phyloP scores from a whole-genome alignment of 2,888 invertebrate species.

The Caenorhabditis becei region DNA sequence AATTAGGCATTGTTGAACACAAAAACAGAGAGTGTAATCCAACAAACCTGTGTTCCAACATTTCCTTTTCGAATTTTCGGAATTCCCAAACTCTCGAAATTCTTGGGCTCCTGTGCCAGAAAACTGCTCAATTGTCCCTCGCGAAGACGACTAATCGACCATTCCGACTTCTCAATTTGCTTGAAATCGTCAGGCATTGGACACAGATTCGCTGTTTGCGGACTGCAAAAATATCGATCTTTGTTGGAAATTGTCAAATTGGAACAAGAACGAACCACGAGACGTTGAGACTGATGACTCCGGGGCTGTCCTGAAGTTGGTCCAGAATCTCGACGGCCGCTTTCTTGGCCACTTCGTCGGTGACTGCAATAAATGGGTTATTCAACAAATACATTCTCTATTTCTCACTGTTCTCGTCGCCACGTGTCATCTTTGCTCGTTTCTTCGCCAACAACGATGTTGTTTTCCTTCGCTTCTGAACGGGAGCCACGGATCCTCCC shows the following conservation, averaged over 20 bases:
- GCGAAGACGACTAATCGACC: conserved; percentile 5
- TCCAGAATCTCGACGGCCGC: conserved; percentile 34
- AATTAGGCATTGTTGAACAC: too few species aligned
- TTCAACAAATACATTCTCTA: neutral
- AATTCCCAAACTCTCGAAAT: conserved; percentile 1
- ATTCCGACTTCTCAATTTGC: neutral
- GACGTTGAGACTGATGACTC: conserved; percentile 29
- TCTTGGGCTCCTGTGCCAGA: neutral
- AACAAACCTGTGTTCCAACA: conserved; percentile 15
- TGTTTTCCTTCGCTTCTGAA: conserved; percentile 15
- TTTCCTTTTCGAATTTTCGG: conserved; percentile 15
- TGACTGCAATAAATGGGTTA: conserved; percentile 25
- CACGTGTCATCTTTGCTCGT: conserved; percentile 32
- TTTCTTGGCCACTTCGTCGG: conserved; percentile 20
- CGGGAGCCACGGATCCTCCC: neutral
- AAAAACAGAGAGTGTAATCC: too few species aligned
- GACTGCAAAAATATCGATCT: neutral
- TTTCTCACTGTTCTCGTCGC: conserved; percentile 32
- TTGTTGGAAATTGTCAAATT: neutral
- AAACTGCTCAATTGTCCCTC: conserved; percentile 47
- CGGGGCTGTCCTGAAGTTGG: conserved; percentile 42
- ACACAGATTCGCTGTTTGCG: conserved; percentile 6
- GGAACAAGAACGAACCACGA: neutral
- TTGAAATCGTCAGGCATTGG: conserved; percentile 12
- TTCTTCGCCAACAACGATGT: conserved; percentile 22